Evolutionary conservation across 2,113 vertebrate species (phyloP).

Genomic region (Regulus satrapa): DNA sequence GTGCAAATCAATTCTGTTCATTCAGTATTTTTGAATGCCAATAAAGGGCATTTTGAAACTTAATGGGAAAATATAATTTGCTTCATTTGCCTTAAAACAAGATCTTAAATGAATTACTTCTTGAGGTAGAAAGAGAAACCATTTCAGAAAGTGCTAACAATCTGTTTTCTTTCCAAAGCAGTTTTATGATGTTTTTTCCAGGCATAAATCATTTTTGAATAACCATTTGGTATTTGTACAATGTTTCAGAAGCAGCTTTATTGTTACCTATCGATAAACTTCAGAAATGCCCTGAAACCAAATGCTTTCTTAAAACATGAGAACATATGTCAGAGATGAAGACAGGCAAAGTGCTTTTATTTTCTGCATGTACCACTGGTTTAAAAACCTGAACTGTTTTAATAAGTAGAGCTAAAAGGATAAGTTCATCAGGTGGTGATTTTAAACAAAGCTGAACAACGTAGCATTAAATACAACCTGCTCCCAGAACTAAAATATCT

Average conservation of each 20-base stretch:
- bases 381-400: neutral
- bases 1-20: slow-evolving; percentile 48
- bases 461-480: neutral
- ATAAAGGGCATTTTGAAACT: slow-evolving; percentile 36
- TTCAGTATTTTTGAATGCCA: slow-evolving; percentile 36
- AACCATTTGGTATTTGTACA: slow-evolving; percentile 29
- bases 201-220: slow-evolving; percentile 59
- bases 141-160: slow-evolving; percentile 45
- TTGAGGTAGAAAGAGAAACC: slow-evolving; percentile 20
- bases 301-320: slow-evolving; percentile 33
- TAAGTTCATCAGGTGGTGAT: neutral
- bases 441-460: neutral
- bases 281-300: slow-evolving; percentile 43
- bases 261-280: slow-evolving; percentile 44
- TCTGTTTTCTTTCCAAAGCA: slow-evolving; percentile 42
- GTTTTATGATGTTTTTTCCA: slow-evolving; percentile 44
- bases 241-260: slow-evolving; percentile 36
- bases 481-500: neutral
- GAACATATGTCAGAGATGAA: slow-evolving; percentile 17
- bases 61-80: slow-evolving; percentile 64
- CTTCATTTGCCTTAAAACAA: slow-evolving; percentile 56
- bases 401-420: neutral
- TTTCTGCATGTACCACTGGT: neutral
- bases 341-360: neutral
- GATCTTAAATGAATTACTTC: slow-evolving; percentile 65